Base-by-base conservation (phyloP, 1,140 invertebrate species). In the Cydia splendana region DNA sequence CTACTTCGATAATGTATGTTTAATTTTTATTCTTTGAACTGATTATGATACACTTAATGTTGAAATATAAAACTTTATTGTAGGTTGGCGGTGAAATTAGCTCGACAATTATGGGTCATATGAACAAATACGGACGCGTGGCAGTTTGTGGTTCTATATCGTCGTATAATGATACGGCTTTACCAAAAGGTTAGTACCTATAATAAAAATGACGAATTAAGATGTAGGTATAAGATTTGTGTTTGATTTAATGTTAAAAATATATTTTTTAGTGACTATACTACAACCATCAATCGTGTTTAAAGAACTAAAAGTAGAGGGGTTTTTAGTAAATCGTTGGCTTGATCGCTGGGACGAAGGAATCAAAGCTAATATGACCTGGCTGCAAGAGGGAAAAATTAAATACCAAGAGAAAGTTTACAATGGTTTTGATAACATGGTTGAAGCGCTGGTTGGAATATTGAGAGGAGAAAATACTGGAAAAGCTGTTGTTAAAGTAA, bases 1-100 rank as follows among this genome's bases (percentile, higher is more conserved):
- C 79, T 96, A 96, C 82, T 96, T 96, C 90, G 96, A 96, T 83
- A 96, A 96, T 89, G 96, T 96, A 92, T 83, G 87, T 85, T 74
- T 24, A 69, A 24, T 42, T 45, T 42, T 45, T 15, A 0, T 75
- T 20, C 15, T 42, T 51, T 30, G 57, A 53, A 45, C 9, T 28
- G 15, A 53, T n/a, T n/a, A 10, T n/a, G n/a, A n/a, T 48, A n/a
- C 4, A n/a, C 5, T 53, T 53, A 7, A 38, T 48, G 15, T 24
- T 24, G 2, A 24, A 24, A 24, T 24, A 24, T 67, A n/a, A 48
- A 69, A 76, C 62, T 53, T 69, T 15, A 78, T 83, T 88, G 67
- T 75, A 95, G 95, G 95, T 96, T 42, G 96, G 96, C 42, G 96
- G 96, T 30, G 94, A 95, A 84, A 94, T 96, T 53, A 95, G 95